These are phyloP conservation scores for Selene dorsalis DNA, from an alignment of 2,797 vertebrate genomes.

Conservation along the genomic window DNA sequence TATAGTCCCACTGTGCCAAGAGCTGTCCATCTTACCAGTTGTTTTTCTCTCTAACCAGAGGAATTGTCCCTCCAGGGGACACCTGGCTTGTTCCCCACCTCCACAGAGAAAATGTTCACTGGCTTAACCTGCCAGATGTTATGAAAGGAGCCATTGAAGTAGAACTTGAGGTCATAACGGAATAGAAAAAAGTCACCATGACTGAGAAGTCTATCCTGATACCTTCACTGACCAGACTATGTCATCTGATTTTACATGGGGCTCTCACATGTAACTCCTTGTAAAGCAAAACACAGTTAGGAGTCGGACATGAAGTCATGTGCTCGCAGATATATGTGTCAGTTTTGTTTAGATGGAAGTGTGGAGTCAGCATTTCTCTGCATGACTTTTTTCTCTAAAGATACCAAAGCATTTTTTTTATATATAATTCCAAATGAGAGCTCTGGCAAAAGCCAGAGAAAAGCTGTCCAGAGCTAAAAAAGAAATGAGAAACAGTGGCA, in stretches of 20 bases:
- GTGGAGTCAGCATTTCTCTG: slow-evolving; percentile 31
- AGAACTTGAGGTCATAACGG: slow-evolving; percentile 69
- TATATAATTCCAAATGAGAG: slow-evolving; percentile 50
- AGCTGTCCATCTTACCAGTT: slow-evolving; percentile 69
- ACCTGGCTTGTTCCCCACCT: slow-evolving; percentile 80
- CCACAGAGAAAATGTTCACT: slow-evolving; percentile 71
- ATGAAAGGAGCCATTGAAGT: slow-evolving; percentile 82
- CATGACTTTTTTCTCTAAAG: slow-evolving; percentile 47
- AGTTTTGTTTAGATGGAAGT: slow-evolving; percentile 30
- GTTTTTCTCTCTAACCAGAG: slow-evolving; percentile 69
- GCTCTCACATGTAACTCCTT: slow-evolving; percentile 47
- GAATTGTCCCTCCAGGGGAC: slow-evolving; percentile 80
- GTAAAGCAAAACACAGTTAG: slow-evolving; percentile 37
- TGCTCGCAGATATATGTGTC: slow-evolving; percentile 36
- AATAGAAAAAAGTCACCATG: slow-evolving; percentile 54
- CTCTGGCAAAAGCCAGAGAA: slow-evolving; percentile 36
- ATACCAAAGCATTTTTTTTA: slow-evolving; percentile 48
- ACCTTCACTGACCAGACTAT: slow-evolving; percentile 69
- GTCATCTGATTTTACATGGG: slow-evolving; percentile 74
- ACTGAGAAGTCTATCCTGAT: slow-evolving; percentile 68
- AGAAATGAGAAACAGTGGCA: slow-evolving; percentile 55
- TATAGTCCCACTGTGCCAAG: slow-evolving; percentile 57
- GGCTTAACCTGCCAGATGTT: slow-evolving; percentile 81
- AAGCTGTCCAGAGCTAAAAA: slow-evolving; percentile 39
- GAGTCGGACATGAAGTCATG: slow-evolving; percentile 36